These are phyloP conservation scores for Sacculina carcini DNA, from an alignment of 2,888 invertebrate species.

Conservation along the genomic window DNA sequence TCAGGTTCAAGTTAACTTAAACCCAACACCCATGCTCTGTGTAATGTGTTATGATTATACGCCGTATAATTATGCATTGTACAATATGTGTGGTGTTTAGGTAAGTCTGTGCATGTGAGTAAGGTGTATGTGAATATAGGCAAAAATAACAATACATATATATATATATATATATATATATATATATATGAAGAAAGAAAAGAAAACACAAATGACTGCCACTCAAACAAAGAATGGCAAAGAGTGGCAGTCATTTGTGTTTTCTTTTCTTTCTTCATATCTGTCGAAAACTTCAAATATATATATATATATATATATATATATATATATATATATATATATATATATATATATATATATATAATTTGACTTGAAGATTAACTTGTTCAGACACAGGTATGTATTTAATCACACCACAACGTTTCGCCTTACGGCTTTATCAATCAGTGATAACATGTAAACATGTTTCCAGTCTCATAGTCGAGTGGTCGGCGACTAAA, in stretches of 20 bases:
- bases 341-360: slow-evolving; percentile 2
- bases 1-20: neutral
- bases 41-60: neutral
- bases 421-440: no score
- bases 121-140: neutral
- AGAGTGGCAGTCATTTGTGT: no score
- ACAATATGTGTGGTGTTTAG: no score
- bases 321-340: neutral
- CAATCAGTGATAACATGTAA: neutral
- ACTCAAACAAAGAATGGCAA: no score
- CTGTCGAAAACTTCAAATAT: no score
- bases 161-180: neutral
- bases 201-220: no score
- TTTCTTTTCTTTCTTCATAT: no score
- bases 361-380: neutral
- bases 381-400: neutral
- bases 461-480: neutral
- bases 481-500: no score
- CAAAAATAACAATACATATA: neutral
- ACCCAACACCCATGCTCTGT: neutral
- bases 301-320: neutral
- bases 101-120: neutral
- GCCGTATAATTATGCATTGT: no score
- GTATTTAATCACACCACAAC: no score
- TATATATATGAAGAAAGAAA: no score